Conservation (phyloP, 2,888 invertebrate genomes). For the Pemphredon lugubris region DNA sequence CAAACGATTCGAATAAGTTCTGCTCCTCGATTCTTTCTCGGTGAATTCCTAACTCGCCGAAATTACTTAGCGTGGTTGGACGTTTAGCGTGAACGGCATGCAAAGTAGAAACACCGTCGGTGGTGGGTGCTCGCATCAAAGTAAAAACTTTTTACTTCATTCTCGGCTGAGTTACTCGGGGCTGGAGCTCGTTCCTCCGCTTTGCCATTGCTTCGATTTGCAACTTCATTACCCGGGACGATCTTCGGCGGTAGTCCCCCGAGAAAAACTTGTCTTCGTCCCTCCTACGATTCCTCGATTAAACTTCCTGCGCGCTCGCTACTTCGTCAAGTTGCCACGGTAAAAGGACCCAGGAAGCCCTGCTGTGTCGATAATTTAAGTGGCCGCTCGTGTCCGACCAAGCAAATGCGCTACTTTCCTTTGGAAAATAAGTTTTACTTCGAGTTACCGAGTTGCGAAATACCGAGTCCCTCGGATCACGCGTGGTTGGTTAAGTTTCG, state of each 20-base stretch:
- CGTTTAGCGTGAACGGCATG: constrained; percentile 40
- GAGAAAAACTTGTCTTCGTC: constrained; percentile 49
- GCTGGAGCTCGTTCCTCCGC: constrained; percentile 22
- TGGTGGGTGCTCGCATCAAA: constrained; percentile 32
- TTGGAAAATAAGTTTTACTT: too few species aligned
- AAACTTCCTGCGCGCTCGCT: constrained; percentile 40
- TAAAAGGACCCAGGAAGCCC: constrained; percentile 10
- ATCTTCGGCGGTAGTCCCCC: constrained; percentile 15
- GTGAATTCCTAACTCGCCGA: constrained; percentile 21
- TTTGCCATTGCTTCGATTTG: constrained; percentile 59
- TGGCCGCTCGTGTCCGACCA: constrained; percentile 15
- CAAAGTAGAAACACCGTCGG: constrained; percentile 39
- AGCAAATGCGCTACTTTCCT: constrained; percentile 20
- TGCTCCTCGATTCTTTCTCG: background rate
- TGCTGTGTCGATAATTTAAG: constrained; percentile 47
- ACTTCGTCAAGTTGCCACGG: constrained; percentile 36
- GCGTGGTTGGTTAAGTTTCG: too few species aligned
- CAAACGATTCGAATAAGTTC: background rate
- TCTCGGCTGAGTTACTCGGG: constrained; percentile 23
- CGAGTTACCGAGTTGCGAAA: too few species aligned
- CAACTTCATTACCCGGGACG: constrained; percentile 63
- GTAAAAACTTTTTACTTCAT: constrained; percentile 48
- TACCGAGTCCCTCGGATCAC: too few species aligned
- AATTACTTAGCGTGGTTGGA: constrained; percentile 25
- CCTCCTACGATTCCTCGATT: constrained; percentile 51